Evolutionary conservation across 92 coral and sea anemone species (phyloP).

Genomic region (Paramuricea clavata): DNA sequence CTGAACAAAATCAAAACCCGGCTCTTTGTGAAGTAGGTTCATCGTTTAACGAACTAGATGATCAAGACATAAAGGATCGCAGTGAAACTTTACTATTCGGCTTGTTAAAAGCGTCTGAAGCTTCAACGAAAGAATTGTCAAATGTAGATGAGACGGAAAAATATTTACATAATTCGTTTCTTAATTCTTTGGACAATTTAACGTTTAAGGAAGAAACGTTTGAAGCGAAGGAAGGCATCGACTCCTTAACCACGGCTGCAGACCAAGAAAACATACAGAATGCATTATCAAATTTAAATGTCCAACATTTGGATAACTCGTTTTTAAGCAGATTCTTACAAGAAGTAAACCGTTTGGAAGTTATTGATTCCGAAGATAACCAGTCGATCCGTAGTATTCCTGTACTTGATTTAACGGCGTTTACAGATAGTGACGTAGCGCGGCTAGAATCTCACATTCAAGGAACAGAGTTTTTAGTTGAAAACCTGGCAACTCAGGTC

Average conservation of each 20-base stretch:
- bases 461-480: constrained; percentile 4
- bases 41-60: too few species aligned
- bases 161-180: too few species aligned
- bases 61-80: too few species aligned
- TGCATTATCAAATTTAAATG: background rate
- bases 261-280: background rate
- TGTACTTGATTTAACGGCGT: background rate
- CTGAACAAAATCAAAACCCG: too few species aligned
- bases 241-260: too few species aligned
- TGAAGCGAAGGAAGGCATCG: too few species aligned
- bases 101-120: too few species aligned
- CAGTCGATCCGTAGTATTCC: background rate
- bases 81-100: too few species aligned
- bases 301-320: background rate
- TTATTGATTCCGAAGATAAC: background rate
- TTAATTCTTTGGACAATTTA: too few species aligned
- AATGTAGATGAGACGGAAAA: too few species aligned
- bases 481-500: constrained; percentile 55
- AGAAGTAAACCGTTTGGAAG: background rate
- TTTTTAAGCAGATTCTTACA: background rate
- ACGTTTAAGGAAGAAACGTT: too few species aligned
- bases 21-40: too few species aligned
- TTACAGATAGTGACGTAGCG: background rate
- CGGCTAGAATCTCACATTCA: background rate
- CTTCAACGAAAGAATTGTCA: background rate